Conservation (phyloP, 2,888 invertebrate species). For the Gibbula magus region DNA sequence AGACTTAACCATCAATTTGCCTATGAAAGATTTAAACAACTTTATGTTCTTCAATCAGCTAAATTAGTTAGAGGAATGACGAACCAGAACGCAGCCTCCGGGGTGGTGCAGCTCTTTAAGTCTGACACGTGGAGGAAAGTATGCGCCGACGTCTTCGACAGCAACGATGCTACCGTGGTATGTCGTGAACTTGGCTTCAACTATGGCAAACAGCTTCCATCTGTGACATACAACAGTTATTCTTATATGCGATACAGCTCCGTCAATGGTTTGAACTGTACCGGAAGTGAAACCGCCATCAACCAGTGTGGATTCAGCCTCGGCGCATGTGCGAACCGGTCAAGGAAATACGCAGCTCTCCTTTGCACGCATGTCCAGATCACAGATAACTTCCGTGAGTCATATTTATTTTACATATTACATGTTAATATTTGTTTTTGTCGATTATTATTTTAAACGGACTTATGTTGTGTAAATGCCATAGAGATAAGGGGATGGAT, state of each 20-base stretch:
- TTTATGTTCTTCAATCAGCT: constrained; percentile 34
- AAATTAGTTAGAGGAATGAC: constrained; percentile 43
- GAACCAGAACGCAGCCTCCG: constrained; percentile 47
- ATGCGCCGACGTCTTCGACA: constrained; percentile 54
- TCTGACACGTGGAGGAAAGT: constrained; percentile 50
- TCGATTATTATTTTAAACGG: too few relatives aligned
- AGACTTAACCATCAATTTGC: too few relatives aligned
- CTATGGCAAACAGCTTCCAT: constrained; percentile 53
- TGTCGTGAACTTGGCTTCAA: constrained; percentile 59
- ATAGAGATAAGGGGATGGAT: too few relatives aligned
- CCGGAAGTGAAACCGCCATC: constrained; percentile 50
- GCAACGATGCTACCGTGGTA: constrained; percentile 51
- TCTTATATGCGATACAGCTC: constrained; percentile 41
- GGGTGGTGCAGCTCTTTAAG: constrained; percentile 52
- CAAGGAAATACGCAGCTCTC: not conserved
- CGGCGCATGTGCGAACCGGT: not conserved
- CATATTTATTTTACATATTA: not conserved
- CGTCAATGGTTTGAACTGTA: constrained; percentile 52
- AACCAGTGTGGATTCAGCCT: constrained; percentile 50
- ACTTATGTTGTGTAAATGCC: too few relatives aligned
- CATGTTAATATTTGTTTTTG: too few relatives aligned
- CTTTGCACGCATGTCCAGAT: not conserved
- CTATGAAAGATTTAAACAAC: too few relatives aligned
- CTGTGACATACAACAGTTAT: constrained; percentile 49
- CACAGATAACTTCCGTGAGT: not conserved